phyloP scores from a whole-genome alignment of 2,888 invertebrate genomes.

The Polia nebulosa region DNA sequence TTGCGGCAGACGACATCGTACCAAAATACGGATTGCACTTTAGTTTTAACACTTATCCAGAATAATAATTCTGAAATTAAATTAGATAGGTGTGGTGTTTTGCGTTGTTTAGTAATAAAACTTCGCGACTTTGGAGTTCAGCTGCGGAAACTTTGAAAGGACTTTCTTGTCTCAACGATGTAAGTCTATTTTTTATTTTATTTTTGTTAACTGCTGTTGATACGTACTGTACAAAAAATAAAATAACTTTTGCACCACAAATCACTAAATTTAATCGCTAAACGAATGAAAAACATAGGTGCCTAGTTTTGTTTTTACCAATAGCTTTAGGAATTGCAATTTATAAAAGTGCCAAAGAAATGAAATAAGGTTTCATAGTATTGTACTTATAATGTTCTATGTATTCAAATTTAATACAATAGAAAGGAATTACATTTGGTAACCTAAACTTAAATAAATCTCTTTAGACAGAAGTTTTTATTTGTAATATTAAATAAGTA shows the following conservation, averaged over 20 bases:
- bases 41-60: slow-evolving; percentile 51
- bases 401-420: neutral
- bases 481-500: too few relatives aligned
- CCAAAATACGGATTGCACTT: slow-evolving; percentile 39
- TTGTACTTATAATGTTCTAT: too few relatives aligned
- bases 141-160: slow-evolving; percentile 33
- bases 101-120: slow-evolving; percentile 22
- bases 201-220: neutral
- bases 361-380: neutral
- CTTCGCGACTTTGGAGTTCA: slow-evolving; percentile 49
- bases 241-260: neutral
- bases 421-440: too few relatives aligned
- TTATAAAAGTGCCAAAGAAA: neutral
- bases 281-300: neutral
- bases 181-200: slow-evolving; percentile 35
- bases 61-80: slow-evolving; percentile 42
- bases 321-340: neutral
- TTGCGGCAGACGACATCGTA: slow-evolving; percentile 68
- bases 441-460: too few relatives aligned
- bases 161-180: slow-evolving; percentile 41
- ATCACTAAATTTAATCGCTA: neutral
- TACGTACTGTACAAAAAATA: too few relatives aligned
- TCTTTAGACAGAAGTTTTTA: too few relatives aligned
- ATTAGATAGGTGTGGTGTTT: slow-evolving; percentile 57
- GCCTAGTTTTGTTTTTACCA: neutral